Evolutionary conservation across 2,888 invertebrate species (phyloP), one percentile per base, ranked within the genome.

Genomic region (Cosmorhoe ocellata): DNA sequence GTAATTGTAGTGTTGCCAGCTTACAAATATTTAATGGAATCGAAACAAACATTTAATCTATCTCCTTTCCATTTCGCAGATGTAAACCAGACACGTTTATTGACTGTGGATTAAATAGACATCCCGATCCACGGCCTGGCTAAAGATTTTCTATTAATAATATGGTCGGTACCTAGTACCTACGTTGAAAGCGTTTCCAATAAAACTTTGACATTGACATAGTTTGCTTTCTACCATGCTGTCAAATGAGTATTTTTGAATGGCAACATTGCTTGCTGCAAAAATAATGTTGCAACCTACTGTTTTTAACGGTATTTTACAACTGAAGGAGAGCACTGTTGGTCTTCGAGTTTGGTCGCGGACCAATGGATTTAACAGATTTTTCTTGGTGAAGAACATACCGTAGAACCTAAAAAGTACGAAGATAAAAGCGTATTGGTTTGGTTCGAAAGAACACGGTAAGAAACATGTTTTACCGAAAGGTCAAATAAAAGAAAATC

Each of bases 81-180:
- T 59, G 42, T 40, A 45, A 52, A 58, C 26, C 59, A 59, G 57
- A 59, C 61, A 46, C 52, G 50, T 61, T 58, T 58, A 59, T 61
- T 57, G 50, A 58, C 50, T 59, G 57, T 47, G 42, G 51, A 58
- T 59, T 54, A 55, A 59, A 56, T 55, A 49, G 52, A 22, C 55
- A 37, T 54, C 34, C 27, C 44, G 51, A 47, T 41, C 40, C 53
- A 39, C 47, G 38, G 48, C 30, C 36, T 33, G 41, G 45, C 30
- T 41, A 32, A 34, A 40, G 48, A 48, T 41, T 48, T 48, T 53
- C 40, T 44, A 45, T 34, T 39, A 34, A 47, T 44, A 42, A 42
- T 51, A 13, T 22, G 13, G 11, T 33, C 13, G 14, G 40, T 34
- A 41, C 2, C 43, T n/a, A n/a, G n/a, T n/a, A n/a, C n/a, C n/a